phyloP scores from a whole-genome alignment of 1,140 invertebrate genomes.

The Brachionus plicatilis region DNA sequence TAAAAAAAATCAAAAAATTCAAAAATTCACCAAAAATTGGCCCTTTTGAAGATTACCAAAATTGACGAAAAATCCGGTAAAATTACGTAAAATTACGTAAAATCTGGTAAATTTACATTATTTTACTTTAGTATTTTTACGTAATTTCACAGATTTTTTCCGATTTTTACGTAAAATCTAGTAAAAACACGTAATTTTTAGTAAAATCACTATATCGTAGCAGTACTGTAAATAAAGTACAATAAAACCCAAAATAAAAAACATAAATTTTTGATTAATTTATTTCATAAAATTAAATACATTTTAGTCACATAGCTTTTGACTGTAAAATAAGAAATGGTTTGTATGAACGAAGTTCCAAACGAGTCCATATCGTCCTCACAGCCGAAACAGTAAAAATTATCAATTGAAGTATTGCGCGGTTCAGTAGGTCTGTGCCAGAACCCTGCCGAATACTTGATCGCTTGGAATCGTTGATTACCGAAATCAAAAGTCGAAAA shows the following conservation, averaged over 20 bases:
- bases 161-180: too few species aligned
- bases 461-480: not conserved
- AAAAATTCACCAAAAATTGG: too few species aligned
- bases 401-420: slow-evolving; percentile 9
- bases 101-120: too few species aligned
- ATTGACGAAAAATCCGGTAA: too few species aligned
- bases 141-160: too few species aligned
- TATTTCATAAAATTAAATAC: slow-evolving; percentile 16
- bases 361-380: not conserved
- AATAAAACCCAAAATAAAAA: not conserved
- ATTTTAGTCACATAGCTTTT: slow-evolving; percentile 21
- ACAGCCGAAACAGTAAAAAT: slow-evolving; percentile 17
- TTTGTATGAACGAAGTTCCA: not conserved
- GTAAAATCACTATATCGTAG: too few species aligned
- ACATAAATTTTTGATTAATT: not conserved
- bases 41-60: too few species aligned
- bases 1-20: too few species aligned
- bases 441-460: not conserved
- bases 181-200: too few species aligned
- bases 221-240: too few species aligned
- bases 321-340: not conserved
- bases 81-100: too few species aligned
- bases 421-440: not conserved
- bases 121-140: too few species aligned
- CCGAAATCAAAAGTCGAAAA: slow-evolving; percentile 32